Percentiles rank a stretch among this genome's conserved stretches.
Conservation (phyloP, 2,113 vertebrate species). For the Limnothrissa miodon region DNA sequence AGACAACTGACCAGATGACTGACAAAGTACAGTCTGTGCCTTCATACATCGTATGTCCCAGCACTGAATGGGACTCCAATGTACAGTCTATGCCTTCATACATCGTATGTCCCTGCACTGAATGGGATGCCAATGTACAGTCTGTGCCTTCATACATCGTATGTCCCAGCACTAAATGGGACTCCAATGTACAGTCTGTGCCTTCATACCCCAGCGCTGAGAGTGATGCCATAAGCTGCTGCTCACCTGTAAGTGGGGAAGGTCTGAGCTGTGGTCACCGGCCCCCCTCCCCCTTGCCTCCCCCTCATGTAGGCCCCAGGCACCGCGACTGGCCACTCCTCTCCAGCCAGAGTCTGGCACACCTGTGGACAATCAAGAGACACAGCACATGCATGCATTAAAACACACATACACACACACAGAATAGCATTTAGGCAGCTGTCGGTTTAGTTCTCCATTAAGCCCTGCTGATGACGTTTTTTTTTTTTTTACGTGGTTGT, state of each 20-base stretch:
- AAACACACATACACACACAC: not conserved
- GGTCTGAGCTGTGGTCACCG: slow-evolving; percentile 53
- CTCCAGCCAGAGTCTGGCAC: slow-evolving; percentile 50
- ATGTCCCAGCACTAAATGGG: too few species aligned
- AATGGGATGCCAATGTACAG: too few species aligned
- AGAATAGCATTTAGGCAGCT: not conserved
- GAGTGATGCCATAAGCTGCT: not conserved
- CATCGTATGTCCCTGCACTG: too few species aligned
- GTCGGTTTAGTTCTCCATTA: not conserved
- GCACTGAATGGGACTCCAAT: too few species aligned
- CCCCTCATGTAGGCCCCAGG: slow-evolving; percentile 73
- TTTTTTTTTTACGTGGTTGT: too few species aligned
- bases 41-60: too few species aligned
- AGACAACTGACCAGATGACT: too few species aligned
- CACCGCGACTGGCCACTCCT: slow-evolving; percentile 50
- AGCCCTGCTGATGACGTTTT: not conserved
- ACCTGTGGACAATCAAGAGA: slow-evolving; percentile 48
- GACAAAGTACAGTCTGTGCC: not conserved
- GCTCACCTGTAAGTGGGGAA: slow-evolving; percentile 67
- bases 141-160: too few species aligned
- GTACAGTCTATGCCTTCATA: not conserved
- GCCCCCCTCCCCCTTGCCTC: slow-evolving; percentile 61
- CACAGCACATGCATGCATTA: slow-evolving; percentile 26
- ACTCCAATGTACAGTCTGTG: too few species aligned
- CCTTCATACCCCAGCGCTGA: too few species aligned